Evolutionary conservation across 1,140 invertebrate species (phyloP), one percentile per base, ranked within the genome.

Genomic region (Nasonia longicornis): DNA sequence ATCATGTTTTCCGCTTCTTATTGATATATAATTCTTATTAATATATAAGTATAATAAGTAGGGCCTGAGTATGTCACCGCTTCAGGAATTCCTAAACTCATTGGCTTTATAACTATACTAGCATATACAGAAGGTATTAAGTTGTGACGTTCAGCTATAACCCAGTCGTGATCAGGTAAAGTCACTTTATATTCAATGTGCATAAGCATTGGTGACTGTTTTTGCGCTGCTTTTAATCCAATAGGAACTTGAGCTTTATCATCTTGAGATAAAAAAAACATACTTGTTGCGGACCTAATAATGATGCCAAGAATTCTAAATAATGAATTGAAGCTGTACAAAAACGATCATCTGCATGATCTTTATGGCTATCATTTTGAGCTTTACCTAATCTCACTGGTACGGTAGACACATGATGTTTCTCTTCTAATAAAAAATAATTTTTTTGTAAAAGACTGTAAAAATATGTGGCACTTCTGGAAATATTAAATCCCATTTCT

Each of bases 211-310:
- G 81, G 83, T 58, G 80, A 52, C 66, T 87, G 87, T 64, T 88
- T 88, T 73, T 80, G 35, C 11, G 71, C 79, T 4, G 79, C 79
- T 80, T 52, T 80, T 10, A 82, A 69, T 35, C 89, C 89, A 45
- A 91, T 86, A 35, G 90, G 88, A 0, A 91, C 89, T 22, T 88
- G 83, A 45, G 88, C 87, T 87, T 91, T 90, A 78, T 91, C 90
- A 85, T 90, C 80, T 22, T 70, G 73, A 1, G 72, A 81, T n/a
- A 26, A 26, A 26, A 81, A 42, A 81, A 81, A 81, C 16, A 42
- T 12, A 81, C 80, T 52, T 81, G 45, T 26, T 52, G 0, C 11
- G 64, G 80, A 2, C 80, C 73, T 26, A 76, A 22, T 20, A 81
- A 48, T 11, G 80, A 81, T 22, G 80, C 22, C 22, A 76, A 38